Conservation (phyloP, 1,140 invertebrate species). For the Nebria ingens region DNA sequence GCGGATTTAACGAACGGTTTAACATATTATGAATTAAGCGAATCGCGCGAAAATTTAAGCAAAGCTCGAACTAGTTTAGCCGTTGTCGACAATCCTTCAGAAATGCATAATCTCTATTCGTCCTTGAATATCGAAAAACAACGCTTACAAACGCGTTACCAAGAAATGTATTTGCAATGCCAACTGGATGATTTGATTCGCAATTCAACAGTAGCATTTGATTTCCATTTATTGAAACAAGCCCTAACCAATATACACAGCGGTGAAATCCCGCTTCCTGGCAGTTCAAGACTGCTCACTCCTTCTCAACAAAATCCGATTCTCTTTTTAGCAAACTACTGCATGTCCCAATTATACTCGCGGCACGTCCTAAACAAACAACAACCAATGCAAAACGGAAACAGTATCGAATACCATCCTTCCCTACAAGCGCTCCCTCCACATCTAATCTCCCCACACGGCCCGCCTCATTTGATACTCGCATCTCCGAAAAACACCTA, state of each 20-base stretch:
- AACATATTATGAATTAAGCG: slow-evolving; percentile 50
- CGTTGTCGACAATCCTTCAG: slow-evolving; percentile 43
- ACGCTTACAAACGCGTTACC: slow-evolving; percentile 52
- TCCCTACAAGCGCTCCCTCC: slow-evolving; percentile 13
- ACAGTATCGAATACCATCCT: slow-evolving; percentile 40
- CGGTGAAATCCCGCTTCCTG: slow-evolving; percentile 32
- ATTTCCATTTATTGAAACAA: slow-evolving; percentile 53
- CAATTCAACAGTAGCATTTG: slow-evolving; percentile 51
- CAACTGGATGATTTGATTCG: slow-evolving; percentile 59
- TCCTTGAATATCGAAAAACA: slow-evolving; percentile 49
- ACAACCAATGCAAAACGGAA: slow-evolving; percentile 43
- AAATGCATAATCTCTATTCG: slow-evolving; percentile 45
- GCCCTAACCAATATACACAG: slow-evolving; percentile 49
- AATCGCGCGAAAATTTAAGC: slow-evolving; percentile 48
- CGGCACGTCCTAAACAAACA: slow-evolving; percentile 51
- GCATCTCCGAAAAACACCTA: slow-evolving; percentile 31
- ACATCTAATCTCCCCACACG: slow-evolving; percentile 25
- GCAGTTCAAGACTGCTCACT: slow-evolving; percentile 35
- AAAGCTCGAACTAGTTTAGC: slow-evolving; percentile 48
- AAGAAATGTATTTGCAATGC: slow-evolving; percentile 60
- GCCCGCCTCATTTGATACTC: slow-evolving; percentile 30
- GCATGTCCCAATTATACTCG: slow-evolving; percentile 60
- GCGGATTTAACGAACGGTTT: slow-evolving; percentile 56
- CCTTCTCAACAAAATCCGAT: slow-evolving; percentile 46
- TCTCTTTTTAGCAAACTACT: slow-evolving; percentile 61